Evolutionary conservation across 1,140 invertebrate genomes (phyloP), one percentile per base, ranked within the genome.

Genomic region (Drosophila miranda): DNA sequence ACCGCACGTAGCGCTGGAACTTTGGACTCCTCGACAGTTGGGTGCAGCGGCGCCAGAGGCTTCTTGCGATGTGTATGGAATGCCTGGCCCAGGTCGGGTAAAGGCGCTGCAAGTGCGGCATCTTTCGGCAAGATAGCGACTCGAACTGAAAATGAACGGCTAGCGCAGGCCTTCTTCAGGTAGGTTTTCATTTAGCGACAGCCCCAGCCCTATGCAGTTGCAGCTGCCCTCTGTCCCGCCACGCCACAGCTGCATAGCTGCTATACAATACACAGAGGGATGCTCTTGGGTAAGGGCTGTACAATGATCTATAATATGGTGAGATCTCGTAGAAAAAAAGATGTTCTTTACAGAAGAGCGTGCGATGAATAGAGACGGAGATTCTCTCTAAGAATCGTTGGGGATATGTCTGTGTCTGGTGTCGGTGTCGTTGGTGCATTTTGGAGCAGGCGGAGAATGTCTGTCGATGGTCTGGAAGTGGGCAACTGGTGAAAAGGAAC

Each of bases 1-100:
- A 78, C 78, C 74, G 38, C 21, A 83, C 23, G 23, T 75, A 78
- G 2, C 53, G 59, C 14, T 61, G 74, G 21, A 83, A 82, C 41
- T 56, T 54, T 9, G 56, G 54, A 41, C 64, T 66, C 2, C 70
- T 42, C 9, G 74, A 75, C 13, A 83, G 23, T 49, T 66, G 49
- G 0, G 6, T 55, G 45, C 57, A 73, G n/a, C 44, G 42, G 8
- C 44, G 30, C 44, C 16, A 46, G 8, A 63, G 45, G 7, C 23
- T 42, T 30, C 11, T 11, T 2, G 14, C 44, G 4, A 42, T 38
- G 23, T 19, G 16, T 2, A 51, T 28, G 11, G 57, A 41, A 51
- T 52, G 41, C 9, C 49, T n/a, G 34, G 68, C 50, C 45, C 50
- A 42, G 38, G 55, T 13, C 19, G 16, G 45, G 3, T 63, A 26